phyloP scores from a whole-genome alignment of 35 echinoderm and acorn worm species.

The Amphiura filiformis region DNA sequence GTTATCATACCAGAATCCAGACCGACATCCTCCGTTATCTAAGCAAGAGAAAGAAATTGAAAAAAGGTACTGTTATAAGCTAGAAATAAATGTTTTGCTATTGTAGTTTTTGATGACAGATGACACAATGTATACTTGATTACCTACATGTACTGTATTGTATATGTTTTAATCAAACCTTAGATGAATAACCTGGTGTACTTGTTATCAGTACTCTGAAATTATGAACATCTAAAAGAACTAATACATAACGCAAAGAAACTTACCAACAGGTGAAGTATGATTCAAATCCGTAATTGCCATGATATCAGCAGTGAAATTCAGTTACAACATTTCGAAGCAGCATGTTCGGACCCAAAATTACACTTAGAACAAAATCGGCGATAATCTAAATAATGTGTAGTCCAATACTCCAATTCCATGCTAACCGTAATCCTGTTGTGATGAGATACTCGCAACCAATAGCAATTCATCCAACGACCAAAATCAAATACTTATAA shows the following conservation, averaged over 20 bases:
- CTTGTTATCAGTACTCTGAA: neutral
- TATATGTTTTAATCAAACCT: neutral
- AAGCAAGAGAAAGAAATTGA: neutral
- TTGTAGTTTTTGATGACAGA: neutral
- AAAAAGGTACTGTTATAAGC: neutral
- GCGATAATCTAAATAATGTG: neutral
- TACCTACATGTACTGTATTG: neutral
- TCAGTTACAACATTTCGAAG: neutral
- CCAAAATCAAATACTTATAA: too few relatives aligned
- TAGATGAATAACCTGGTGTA: neutral
- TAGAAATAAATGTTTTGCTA: neutral
- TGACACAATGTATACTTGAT: neutral
- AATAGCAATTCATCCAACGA: too few relatives aligned
- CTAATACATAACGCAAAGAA: neutral
- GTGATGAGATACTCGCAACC: too few relatives aligned
- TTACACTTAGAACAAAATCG: neutral
- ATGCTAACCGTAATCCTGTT: too few relatives aligned
- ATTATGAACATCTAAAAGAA: neutral
- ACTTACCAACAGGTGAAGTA: neutral
- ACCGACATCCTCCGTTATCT: neutral
- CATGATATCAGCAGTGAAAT: neutral
- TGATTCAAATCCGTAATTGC: neutral
- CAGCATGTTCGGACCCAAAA: neutral
- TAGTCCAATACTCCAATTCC: too few relatives aligned
- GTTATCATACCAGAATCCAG: slow-evolving; percentile 1